Evolutionary conservation across 2,113 vertebrate species (phyloP).

Genomic region (Aramus guarauna): DNA sequence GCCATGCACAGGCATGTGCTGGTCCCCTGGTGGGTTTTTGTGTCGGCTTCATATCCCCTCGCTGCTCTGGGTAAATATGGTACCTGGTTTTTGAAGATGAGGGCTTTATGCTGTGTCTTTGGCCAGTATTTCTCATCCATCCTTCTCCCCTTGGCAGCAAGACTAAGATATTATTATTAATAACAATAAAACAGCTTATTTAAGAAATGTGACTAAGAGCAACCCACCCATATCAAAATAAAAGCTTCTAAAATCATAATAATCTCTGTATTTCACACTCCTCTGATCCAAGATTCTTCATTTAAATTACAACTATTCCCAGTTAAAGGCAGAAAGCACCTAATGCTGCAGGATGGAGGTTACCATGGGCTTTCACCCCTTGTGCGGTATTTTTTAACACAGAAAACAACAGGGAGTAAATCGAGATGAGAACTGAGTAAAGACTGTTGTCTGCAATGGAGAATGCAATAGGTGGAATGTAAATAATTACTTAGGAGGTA

Average conservation of each 20-base stretch:
- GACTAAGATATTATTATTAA: not conserved
- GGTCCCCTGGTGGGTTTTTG: not conserved
- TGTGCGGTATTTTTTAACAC: not conserved
- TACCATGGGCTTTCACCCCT: not conserved
- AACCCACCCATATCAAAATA: not conserved
- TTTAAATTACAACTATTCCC: not conserved
- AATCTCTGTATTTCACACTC: not conserved
- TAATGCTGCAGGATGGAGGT: not conserved
- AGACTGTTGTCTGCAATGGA: not conserved
- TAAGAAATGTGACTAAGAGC: not conserved
- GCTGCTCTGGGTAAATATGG: not conserved
- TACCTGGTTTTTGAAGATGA: not conserved
- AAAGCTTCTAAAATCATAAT: not conserved
- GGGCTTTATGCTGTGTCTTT: not conserved
- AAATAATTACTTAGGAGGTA: conserved; percentile 52
- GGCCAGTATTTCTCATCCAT: not conserved
- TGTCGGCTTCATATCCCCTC: not conserved
- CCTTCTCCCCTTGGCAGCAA: not conserved
- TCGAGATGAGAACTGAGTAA: not conserved
- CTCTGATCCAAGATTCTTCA: not conserved
- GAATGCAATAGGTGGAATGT: conserved; percentile 43
- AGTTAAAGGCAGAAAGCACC: not conserved
- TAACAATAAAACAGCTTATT: not conserved
- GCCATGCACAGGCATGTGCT: fast-evolving
- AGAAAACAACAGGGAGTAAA: not conserved